Conservation (phyloP, 2,113 vertebrate genomes). For the Hypocryptadius cinnamomeus region DNA sequence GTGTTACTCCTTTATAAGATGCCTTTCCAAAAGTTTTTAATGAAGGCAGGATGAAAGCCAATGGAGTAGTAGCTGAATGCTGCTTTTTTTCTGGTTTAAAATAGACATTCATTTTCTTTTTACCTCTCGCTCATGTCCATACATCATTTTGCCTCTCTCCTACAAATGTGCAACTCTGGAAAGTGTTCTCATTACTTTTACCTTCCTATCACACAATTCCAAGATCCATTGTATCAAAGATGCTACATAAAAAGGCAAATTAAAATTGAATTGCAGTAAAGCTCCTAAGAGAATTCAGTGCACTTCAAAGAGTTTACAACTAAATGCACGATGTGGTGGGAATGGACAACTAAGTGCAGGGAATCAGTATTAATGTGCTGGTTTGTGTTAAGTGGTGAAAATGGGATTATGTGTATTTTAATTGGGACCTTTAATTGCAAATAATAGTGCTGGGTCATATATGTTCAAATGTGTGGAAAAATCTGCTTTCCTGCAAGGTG, state of each 20-base stretch:
- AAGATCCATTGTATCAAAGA: background rate
- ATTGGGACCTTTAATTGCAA: conserved; percentile 12
- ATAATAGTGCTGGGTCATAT: background rate
- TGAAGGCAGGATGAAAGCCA: conserved; percentile 12
- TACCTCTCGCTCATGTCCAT: background rate
- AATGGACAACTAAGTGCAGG: conserved; percentile 1
- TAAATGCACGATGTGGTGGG: background rate
- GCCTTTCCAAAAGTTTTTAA: background rate
- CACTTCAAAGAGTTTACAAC: background rate
- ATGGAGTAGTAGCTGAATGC: background rate
- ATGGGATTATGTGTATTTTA: background rate
- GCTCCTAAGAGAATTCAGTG: background rate
- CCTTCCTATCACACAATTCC: background rate
- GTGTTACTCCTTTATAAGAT: background rate
- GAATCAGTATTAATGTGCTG: background rate
- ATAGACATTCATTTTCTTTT: background rate
- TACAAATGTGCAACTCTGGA: background rate
- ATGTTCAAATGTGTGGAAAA: conserved; percentile 20
- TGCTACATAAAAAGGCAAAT: conserved; percentile 26
- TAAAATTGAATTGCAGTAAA: conserved; percentile 17
- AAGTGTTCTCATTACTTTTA: background rate
- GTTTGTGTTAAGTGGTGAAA: background rate
- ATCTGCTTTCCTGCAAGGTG: background rate
- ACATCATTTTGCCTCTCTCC: background rate
- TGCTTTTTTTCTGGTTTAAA: background rate